Conservation (phyloP, 2,888 invertebrate genomes). For the Conchocele bisecta region DNA sequence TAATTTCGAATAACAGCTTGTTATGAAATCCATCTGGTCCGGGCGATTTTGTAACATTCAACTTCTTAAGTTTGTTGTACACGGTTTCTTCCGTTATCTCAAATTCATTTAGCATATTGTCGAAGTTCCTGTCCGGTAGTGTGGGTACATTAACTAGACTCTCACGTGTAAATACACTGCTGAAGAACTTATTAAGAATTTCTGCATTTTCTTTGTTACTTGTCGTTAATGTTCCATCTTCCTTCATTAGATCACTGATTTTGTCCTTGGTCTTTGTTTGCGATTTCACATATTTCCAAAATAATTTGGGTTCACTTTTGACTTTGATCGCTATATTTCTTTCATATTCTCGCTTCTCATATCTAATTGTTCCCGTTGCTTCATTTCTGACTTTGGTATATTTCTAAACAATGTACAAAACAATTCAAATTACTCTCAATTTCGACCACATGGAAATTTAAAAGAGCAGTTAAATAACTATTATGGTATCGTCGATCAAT, state of each 20-base stretch:
- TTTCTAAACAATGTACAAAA: too few relatives aligned
- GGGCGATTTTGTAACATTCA: conserved; percentile 1
- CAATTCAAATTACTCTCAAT: too few relatives aligned
- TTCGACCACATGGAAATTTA: too few relatives aligned
- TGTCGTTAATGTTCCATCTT: neutral
- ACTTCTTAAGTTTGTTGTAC: neutral
- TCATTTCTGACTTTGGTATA: neutral
- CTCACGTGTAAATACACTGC: neutral
- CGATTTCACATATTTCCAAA: conserved; percentile 3
- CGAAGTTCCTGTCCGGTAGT: neutral
- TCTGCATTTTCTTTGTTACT: conserved; percentile 2
- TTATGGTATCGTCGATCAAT: too few relatives aligned
- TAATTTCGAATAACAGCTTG: conserved; percentile 5
- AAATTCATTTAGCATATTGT: neutral
- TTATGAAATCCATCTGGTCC: conserved; percentile 7
- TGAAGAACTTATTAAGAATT: conserved; percentile 5
- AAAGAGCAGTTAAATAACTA: too few relatives aligned
- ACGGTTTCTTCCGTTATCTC: neutral
- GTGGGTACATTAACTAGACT: neutral
- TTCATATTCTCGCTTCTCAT: neutral
- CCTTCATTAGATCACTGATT: conserved; percentile 8
- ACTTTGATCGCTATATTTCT: neutral
- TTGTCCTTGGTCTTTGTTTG: conserved; percentile 6
- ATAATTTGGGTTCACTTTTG: neutral
- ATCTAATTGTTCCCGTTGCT: neutral